These are phyloP conservation scores for Oncorhynchus tshawytscha DNA, from an alignment of 2,113 vertebrate genomes.

Conservation along the genomic window DNA sequence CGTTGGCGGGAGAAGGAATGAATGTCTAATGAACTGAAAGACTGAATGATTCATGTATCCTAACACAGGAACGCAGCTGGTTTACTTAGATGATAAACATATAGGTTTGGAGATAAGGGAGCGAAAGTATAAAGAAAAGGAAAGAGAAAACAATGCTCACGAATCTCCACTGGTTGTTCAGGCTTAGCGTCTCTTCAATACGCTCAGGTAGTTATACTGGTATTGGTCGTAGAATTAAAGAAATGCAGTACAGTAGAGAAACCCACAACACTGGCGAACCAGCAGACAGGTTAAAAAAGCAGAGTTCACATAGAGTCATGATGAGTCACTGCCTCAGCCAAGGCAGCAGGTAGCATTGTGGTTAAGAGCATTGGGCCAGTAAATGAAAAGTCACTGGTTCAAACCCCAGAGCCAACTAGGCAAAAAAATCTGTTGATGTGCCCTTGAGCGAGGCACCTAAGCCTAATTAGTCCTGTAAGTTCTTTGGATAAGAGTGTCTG, in stretches of 20 bases:
- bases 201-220: too few species aligned
- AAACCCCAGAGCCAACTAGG: too few species aligned
- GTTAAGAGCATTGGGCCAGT: too few species aligned
- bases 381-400: too few species aligned
- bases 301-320: slow-evolving; percentile 69
- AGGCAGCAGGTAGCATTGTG: slow-evolving; percentile 34
- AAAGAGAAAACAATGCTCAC: slow-evolving; percentile 5
- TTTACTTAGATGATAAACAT: slow-evolving; percentile 64
- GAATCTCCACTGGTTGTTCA: neutral
- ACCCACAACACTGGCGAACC: neutral
- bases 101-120: slow-evolving; percentile 42
- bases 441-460: too few species aligned
- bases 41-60: slow-evolving; percentile 58
- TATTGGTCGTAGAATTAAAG: too few species aligned
- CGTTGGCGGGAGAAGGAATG: slow-evolving; percentile 61
- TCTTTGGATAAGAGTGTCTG: too few species aligned
- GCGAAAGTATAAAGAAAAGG: slow-evolving; percentile 30
- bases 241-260: neutral
- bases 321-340: slow-evolving; percentile 72
- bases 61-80: slow-evolving; percentile 42
- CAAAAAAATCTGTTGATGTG: too few species aligned
- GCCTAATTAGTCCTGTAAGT: too few species aligned
- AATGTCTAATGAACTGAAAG: slow-evolving; percentile 62
- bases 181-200: too few species aligned
- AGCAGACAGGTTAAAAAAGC: slow-evolving; percentile 49